phyloP scores from a whole-genome alignment of 1,140 invertebrate species.

The Brachionus plicatilis region DNA sequence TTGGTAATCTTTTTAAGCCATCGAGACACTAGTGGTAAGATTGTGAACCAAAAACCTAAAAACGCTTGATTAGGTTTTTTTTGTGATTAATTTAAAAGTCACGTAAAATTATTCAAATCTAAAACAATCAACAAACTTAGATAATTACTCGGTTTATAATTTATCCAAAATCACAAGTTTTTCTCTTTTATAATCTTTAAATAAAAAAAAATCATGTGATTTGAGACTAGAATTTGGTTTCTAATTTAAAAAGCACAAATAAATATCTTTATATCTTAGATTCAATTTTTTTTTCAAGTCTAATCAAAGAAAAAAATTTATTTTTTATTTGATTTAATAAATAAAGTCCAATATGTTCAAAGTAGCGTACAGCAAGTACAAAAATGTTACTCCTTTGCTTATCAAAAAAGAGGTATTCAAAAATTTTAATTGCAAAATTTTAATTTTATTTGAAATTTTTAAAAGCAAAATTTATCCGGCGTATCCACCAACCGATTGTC shows the following conservation, averaged over 20 bases:
- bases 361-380: conserved; percentile 24
- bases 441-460: background rate
- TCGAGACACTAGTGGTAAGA: background rate
- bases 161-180: background rate
- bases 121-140: background rate
- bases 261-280: background rate
- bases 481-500: conserved; percentile 23
- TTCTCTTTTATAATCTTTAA: background rate
- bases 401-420: conserved; percentile 34
- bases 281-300: background rate
- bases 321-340: background rate
- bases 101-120: background rate
- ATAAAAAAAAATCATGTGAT: background rate
- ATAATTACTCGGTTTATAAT: background rate
- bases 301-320: background rate
- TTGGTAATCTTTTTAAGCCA: background rate
- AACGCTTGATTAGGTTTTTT: background rate
- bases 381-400: conserved; percentile 14
- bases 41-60: background rate
- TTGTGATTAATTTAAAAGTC: background rate
- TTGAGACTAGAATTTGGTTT: background rate
- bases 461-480: conserved; percentile 25
- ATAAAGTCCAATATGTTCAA: background rate
- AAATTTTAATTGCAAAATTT: background rate
- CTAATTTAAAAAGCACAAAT: background rate